Base-by-base conservation (phyloP, 2,888 invertebrate species). In the Ctenicera cuprea region DNA sequence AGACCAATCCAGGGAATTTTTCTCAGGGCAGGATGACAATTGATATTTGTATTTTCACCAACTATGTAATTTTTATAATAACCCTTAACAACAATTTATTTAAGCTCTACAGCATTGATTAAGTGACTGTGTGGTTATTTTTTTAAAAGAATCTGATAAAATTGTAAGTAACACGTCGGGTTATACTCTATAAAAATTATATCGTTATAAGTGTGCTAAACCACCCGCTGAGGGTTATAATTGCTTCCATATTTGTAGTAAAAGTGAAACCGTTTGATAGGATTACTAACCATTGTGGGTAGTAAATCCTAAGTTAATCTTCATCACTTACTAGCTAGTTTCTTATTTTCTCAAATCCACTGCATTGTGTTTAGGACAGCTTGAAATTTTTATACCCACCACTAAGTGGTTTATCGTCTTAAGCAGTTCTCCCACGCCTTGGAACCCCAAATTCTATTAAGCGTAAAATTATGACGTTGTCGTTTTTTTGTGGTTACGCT, bases 401-500 rank as follows among this genome's bases (percentile, higher is more conserved):
- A 41, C 7, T 3, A 38, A 38, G n/a, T 14, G 7, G 1, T n/a
- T 41, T 41, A 41, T 14, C 41, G n/a, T 41, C 14, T 41, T 41
- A n/a, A 38, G 41, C 61, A 20, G 30, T 61, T 68, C 66, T 72
- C 72, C 72, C 72, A 72, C 72, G 72, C 72, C 30, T 41, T 37
- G 18, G 57, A 45, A 45, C 30, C 41, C 59, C 33, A 59, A 67
- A 61, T 72, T 72, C 66, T 66, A 62, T 62, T 66, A 66, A 72
- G 59, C 72, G 72, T 72, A 72, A 70, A 70, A 72, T 66, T 66
- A 62, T 66, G 62, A 67, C 64, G 64, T 50, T 18, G 48, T 54
- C 50, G 33, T 71, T 63, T 57, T 59, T 66, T 72, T 59, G 37
- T 61, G 61, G 72, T 72, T 72, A 22, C 72, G 72, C 72, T 72